Percentiles rank a stretch among this genome's conserved stretches.
phyloP scores from a whole-genome alignment of 2,888 invertebrate species.

The Drosophila kokeensis region DNA sequence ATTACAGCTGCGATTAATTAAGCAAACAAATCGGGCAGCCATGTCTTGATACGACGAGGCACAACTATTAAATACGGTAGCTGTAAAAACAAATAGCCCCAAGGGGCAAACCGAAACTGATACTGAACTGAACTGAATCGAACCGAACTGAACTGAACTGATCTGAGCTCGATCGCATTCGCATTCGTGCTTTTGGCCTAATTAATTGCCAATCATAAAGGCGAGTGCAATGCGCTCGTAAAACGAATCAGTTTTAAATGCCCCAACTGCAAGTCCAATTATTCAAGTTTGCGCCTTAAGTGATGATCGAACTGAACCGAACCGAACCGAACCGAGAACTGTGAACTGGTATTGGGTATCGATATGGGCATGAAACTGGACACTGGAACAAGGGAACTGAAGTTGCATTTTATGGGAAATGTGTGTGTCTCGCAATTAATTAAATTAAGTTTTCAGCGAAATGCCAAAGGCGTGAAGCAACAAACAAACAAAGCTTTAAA shows the following conservation, averaged over 20 bases:
- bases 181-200: constrained; percentile 70
- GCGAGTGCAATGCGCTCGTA: constrained; percentile 78
- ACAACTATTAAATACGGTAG: constrained; percentile 70
- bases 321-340: not conserved
- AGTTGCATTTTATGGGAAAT: constrained; percentile 60
- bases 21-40: constrained; percentile 70
- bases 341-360: constrained; percentile 7
- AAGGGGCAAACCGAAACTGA: constrained; percentile 16
- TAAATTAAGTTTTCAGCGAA: constrained; percentile 81
- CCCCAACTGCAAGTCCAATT: constrained; percentile 69
- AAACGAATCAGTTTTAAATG: constrained; percentile 78
- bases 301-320: constrained; percentile 47
- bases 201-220: constrained; percentile 81
- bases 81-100: constrained; percentile 78
- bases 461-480: constrained; percentile 79
- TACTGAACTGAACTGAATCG: not conserved
- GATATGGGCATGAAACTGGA: constrained; percentile 15
- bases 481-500: constrained; percentile 35
- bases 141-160: constrained; percentile 1
- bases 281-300: constrained; percentile 79
- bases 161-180: constrained; percentile 23
- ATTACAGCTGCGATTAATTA: constrained; percentile 81
- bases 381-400: constrained; percentile 16
- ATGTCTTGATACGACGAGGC: constrained; percentile 37
- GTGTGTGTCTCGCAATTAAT: constrained; percentile 78